These are phyloP conservation scores for Metridium senile DNA, from an alignment of 92 coral and sea anemone genomes.

Conservation along the genomic window DNA sequence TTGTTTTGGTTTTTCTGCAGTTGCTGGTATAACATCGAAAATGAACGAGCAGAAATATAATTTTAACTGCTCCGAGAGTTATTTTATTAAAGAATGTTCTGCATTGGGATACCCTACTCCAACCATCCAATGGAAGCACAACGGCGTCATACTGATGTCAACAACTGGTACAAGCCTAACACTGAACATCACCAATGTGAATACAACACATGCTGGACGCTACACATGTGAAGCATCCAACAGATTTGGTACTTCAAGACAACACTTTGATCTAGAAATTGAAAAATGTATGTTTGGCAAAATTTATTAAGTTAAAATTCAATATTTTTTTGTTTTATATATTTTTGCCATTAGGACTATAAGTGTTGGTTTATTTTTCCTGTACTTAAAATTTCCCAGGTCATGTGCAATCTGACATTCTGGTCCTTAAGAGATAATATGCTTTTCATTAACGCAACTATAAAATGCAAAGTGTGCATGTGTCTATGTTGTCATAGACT, in stretches of 20 bases:
- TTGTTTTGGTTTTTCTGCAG: too few relatives aligned
- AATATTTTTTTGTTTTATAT: neutral
- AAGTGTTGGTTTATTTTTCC: too few relatives aligned
- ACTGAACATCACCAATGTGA: neutral
- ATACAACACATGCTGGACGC: neutral
- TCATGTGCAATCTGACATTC: neutral
- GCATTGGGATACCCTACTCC: neutral
- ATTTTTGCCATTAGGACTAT: too few relatives aligned
- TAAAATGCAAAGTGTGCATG: too few relatives aligned
- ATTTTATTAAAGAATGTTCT: neutral
- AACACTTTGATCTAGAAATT: slow-evolving; percentile 2
- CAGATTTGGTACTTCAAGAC: slow-evolving; percentile 1
- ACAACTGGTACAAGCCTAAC: neutral
- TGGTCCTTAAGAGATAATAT: too few relatives aligned
- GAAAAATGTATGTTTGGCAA: neutral
- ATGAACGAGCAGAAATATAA: neutral
- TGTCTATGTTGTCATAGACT: too few relatives aligned
- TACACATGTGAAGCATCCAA: slow-evolving; percentile 9
- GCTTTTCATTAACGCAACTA: too few relatives aligned
- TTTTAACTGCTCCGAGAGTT: neutral
- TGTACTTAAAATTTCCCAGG: neutral
- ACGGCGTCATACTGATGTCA: neutral
- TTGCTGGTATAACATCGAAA: neutral
- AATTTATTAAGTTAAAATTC: too few relatives aligned
- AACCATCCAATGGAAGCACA: neutral